Percentiles rank a stretch among this genome's conserved stretches.
Conservation (phyloP, 2,888 invertebrate species). For the Polymixis lichenea region DNA sequence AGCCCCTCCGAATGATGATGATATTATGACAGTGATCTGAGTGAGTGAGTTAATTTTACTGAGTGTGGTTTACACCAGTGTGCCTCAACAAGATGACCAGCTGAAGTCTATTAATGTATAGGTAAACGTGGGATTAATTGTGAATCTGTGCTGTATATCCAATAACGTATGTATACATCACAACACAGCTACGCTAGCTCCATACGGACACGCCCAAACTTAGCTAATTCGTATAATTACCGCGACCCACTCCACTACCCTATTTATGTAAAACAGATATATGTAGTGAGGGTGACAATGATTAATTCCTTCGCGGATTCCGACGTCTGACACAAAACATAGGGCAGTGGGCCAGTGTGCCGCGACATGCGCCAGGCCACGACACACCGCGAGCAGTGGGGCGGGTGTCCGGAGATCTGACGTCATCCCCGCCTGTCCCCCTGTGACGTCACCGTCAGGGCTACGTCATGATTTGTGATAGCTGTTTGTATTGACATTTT, state of each 20-base stretch:
- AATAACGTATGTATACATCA: background rate
- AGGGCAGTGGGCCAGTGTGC: conserved; percentile 36
- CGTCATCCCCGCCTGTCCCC: conserved; percentile 53
- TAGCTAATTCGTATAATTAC: conserved; percentile 18
- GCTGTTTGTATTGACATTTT: conserved; percentile 27
- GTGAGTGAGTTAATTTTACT: background rate
- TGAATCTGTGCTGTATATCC: background rate
- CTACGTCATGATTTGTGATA: conserved; percentile 33
- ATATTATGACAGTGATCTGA: background rate
- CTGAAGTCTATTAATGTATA: background rate
- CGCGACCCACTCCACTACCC: conserved; percentile 29
- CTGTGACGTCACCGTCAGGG: conserved; percentile 38
- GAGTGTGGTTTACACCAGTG: background rate
- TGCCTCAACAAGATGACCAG: too few relatives aligned
- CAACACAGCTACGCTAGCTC: conserved; percentile 27
- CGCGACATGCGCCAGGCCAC: conserved; percentile 10
- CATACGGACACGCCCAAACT: conserved; percentile 2
- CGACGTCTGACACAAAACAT: conserved; percentile 25
- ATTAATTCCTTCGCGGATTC: conserved; percentile 35
- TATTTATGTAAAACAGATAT: conserved; percentile 12
- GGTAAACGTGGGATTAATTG: background rate
- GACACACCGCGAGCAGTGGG: conserved; percentile 51
- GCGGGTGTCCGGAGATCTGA: conserved; percentile 30
- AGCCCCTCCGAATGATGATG: too few relatives aligned
- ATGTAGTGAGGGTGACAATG: conserved; percentile 28